Base-by-base conservation (phyloP, 2,113 vertebrate genomes). In the Grammomys dolichurus region DNA sequence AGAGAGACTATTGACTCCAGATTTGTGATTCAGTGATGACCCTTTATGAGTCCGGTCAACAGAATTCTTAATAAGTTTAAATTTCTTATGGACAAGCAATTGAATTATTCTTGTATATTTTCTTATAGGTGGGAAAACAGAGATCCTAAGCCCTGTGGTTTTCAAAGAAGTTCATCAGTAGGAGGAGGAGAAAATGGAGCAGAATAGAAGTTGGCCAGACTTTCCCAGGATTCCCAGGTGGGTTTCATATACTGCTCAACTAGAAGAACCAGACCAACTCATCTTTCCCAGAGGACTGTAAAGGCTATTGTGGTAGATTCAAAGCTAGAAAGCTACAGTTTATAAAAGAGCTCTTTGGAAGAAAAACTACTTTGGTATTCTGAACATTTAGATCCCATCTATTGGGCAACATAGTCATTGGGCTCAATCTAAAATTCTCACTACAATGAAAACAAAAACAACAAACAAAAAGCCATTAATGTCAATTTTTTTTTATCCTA, bases 141-240 rank as follows among this genome's bases (percentile, higher is more conserved):
- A 98, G 98, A 98, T 99, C 98, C 97, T 98, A 97, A 99, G 96
- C 99, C 98, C 96, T 97, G 96, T 67, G 91, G 96, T 98, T 98
- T 98, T 98, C 98, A 97, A 84, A 76, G 98, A 97, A 98, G 96
- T 98, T 96, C 94, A 95, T 97, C 97, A 96, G 97, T 98, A 98
- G 98, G 97, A 98, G 98, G 98, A 90, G 98, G 98, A 98, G 97
- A 98, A 98, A 99, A 98, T 67, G 9, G 92, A 98, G 98, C 93
- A 98, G 93, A 98, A 98, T 97, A 96, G 88, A 78, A 95, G 96
- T 97, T 97, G 98, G 98, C 94, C 95, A 97, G 98, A 98, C 98
- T 98, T 99, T 99, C 99, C 98, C 98, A 99, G 97, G 98, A 99
- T 98, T 98, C 98, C 98, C 99, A 99, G 98, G 99, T 99, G 99